Conservation (phyloP, 1,140 invertebrate species). For the Agrypnia vestita region DNA sequence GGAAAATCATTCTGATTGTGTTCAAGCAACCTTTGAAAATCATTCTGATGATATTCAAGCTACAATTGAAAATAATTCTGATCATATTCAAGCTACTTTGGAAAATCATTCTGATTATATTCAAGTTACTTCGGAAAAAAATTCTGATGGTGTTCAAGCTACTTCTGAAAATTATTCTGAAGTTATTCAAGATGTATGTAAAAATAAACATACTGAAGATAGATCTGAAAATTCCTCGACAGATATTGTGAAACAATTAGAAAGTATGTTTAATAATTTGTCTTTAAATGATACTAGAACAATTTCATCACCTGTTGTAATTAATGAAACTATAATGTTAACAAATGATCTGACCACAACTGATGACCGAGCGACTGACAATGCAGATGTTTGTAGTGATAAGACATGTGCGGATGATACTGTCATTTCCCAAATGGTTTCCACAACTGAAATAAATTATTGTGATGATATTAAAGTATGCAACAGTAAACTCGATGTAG, state of each 20-base stretch:
- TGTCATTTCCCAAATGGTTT: too few relatives aligned
- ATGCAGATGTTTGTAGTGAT: neutral
- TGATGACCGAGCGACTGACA: neutral
- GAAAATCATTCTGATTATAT: neutral
- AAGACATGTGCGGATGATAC: neutral
- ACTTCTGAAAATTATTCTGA: neutral
- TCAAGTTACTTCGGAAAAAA: too few relatives aligned
- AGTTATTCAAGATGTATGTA: neutral
- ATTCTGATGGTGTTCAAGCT: too few relatives aligned
- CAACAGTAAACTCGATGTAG: too few relatives aligned
- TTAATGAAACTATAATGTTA: slow-evolving; percentile 3
- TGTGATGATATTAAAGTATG: too few relatives aligned
- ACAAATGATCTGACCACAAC: slow-evolving; percentile 16
- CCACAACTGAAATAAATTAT: too few relatives aligned
- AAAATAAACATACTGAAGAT: slow-evolving; percentile 7
- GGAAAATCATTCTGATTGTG: too few relatives aligned
- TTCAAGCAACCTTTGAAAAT: too few relatives aligned
- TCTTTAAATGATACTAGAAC: neutral
- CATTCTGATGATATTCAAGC: too few relatives aligned
- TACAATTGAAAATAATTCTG: too few relatives aligned
- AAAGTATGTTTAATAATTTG: slow-evolving; percentile 18
- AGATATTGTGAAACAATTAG: slow-evolving; percentile 8
- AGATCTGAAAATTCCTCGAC: neutral
- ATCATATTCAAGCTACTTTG: too few relatives aligned
- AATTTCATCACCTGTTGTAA: neutral